Conservation (phyloP, 2,797 vertebrate genomes). For the Nothura maculosa region DNA sequence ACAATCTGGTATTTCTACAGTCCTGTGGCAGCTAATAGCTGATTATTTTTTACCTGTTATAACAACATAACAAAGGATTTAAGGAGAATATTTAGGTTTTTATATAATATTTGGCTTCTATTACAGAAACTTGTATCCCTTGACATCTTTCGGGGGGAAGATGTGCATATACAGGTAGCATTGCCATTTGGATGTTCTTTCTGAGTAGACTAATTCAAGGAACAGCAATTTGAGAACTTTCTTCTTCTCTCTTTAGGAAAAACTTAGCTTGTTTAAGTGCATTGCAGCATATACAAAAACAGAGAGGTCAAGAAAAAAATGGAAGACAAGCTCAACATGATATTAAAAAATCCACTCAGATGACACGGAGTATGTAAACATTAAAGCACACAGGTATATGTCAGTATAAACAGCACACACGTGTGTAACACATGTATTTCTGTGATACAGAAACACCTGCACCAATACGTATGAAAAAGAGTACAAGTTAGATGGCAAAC, state of each 20-base stretch:
- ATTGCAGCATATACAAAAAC: not conserved
- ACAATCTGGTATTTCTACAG: constrained; percentile 26
- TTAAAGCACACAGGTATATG: not conserved
- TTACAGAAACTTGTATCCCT: not conserved
- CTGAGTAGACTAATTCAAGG: not conserved
- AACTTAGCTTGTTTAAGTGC: not conserved
- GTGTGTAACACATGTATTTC: not conserved
- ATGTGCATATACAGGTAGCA: not conserved
- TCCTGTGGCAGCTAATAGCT: constrained; percentile 10
- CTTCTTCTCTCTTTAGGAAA: not conserved
- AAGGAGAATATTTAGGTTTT: constrained; percentile 6
- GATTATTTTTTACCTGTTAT: not conserved
- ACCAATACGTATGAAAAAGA: not conserved
- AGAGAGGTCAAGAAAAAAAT: not conserved
- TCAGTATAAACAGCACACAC: not conserved
- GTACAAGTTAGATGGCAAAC: not conserved
- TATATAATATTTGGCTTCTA: constrained; percentile 16
- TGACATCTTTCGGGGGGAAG: not conserved
- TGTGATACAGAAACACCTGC: not conserved
- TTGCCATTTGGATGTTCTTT: not conserved
- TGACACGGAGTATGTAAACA: not conserved
- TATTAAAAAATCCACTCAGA: not conserved
- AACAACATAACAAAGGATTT: constrained; percentile 27
- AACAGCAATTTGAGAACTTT: not conserved
- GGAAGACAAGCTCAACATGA: not conserved